Percentiles rank a stretch among this genome's conserved stretches.
Evolutionary conservation across 2,888 invertebrate genomes (phyloP).

Genomic region (Caenorhabditis sp.): DNA sequence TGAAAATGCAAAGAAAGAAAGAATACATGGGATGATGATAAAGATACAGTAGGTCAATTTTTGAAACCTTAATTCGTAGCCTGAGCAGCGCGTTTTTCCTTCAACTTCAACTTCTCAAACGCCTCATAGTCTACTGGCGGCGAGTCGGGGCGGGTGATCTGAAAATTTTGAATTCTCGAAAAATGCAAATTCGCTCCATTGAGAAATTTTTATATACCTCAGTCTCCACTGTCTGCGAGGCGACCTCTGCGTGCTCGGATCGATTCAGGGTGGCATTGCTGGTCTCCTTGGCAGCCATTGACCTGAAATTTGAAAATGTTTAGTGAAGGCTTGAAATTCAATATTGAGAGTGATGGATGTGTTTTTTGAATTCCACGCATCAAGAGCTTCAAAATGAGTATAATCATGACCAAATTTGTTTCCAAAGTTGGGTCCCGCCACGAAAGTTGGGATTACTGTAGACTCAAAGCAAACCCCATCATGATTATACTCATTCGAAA

Average conservation of each 20-base stretch:
- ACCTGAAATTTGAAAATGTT: slow-evolving; percentile 48
- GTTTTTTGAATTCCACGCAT: background rate
- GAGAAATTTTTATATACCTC: slow-evolving; percentile 56
- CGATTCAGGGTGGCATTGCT: slow-evolving; percentile 67
- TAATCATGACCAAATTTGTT: too few relatives aligned
- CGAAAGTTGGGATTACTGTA: background rate
- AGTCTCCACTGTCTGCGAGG: slow-evolving; percentile 70
- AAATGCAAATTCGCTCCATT: background rate
- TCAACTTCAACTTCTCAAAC: slow-evolving; percentile 61
- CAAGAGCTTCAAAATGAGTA: background rate
- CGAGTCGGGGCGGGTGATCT: slow-evolving; percentile 78
- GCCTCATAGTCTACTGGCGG: slow-evolving; percentile 82
- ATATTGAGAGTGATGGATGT: too few relatives aligned
- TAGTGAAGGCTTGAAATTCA: background rate
- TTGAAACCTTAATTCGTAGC: slow-evolving; percentile 41
- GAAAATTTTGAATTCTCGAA: slow-evolving; percentile 12
- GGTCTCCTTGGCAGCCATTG: slow-evolving; percentile 68
- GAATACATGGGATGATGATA: slow-evolving; percentile 14
- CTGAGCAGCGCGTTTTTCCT: slow-evolving; percentile 47
- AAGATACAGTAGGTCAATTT: too few relatives aligned
- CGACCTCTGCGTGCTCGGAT: slow-evolving; percentile 61
- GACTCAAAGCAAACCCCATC: background rate
- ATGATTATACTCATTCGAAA: background rate
- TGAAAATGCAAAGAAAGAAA: background rate
- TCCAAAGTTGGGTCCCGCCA: background rate